These are phyloP conservation scores for Peromyscus polionotus DNA, from an alignment of 2,113 vertebrate species.

Conservation along the genomic window DNA sequence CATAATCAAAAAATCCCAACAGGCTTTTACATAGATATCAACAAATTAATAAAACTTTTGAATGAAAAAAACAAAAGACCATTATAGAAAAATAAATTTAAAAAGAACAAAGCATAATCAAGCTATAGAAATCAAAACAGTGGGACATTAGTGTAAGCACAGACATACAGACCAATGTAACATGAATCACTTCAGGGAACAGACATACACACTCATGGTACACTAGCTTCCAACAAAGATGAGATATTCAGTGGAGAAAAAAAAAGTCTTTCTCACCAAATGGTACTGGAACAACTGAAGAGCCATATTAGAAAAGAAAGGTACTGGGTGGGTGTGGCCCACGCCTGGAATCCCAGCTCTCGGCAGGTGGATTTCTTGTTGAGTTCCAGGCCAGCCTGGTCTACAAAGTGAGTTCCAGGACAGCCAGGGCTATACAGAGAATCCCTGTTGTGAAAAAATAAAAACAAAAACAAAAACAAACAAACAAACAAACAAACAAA, in stretches of 20 bases:
- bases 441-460: too few species aligned
- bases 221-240: background rate
- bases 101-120: conserved; percentile 12
- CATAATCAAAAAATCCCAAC: background rate
- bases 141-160: background rate
- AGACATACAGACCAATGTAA: background rate
- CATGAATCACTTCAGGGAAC: background rate
- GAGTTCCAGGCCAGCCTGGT: too few species aligned
- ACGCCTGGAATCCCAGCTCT: too few species aligned
- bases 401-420: too few species aligned
- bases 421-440: too few species aligned
- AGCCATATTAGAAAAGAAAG: background rate
- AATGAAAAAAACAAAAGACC: background rate
- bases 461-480: too few species aligned
- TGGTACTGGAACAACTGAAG: background rate
- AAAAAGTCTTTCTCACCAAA: conserved; percentile 37
- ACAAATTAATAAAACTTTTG: conserved; percentile 37
- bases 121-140: background rate
- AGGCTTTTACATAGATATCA: conserved; percentile 41
- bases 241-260: background rate
- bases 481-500: too few species aligned
- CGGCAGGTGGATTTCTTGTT: too few species aligned
- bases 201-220: background rate
- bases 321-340: too few species aligned
- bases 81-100: conserved; percentile 17